These are phyloP conservation scores for Sinhomidia bicolor DNA, from an alignment of 2,888 invertebrate genomes.

Conservation along the genomic window DNA sequence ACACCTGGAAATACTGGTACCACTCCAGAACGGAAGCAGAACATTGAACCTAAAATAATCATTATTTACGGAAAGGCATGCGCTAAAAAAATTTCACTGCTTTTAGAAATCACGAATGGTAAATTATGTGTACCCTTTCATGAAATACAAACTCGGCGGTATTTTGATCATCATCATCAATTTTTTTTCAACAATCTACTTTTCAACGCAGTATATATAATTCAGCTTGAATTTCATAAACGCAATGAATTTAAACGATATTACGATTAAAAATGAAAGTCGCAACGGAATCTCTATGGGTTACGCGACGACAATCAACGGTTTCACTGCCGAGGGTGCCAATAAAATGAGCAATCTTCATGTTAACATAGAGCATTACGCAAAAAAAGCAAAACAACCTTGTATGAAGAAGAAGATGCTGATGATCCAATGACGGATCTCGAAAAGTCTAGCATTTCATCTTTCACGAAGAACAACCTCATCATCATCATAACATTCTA, in stretches of 20 bases:
- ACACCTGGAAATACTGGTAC: slow-evolving; percentile 9
- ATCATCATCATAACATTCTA: no score
- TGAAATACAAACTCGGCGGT: no score
- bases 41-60: neutral
- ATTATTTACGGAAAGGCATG: neutral
- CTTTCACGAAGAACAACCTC: slow-evolving; percentile 9
- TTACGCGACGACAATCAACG: slow-evolving; percentile 11
- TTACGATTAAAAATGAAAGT: slow-evolving; percentile 42
- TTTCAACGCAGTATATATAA: no score
- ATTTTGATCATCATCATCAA: no score
- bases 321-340: slow-evolving; percentile 52
- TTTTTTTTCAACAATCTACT: no score
- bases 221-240: no score
- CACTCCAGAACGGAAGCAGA: neutral
- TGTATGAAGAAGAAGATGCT: no score
- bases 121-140: no score
- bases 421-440: slow-evolving; percentile 33
- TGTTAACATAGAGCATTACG: neutral
- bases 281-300: slow-evolving; percentile 13
- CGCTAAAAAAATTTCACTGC: no score
- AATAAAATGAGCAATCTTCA: slow-evolving; percentile 10
- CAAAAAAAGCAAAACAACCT: slow-evolving; percentile 39
- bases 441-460: slow-evolving; percentile 11
- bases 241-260: no score
- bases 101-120: no score